These are phyloP conservation scores for Emydura subglobosa DNA, from an alignment of 2,113 vertebrate genomes.

Conservation along the genomic window DNA sequence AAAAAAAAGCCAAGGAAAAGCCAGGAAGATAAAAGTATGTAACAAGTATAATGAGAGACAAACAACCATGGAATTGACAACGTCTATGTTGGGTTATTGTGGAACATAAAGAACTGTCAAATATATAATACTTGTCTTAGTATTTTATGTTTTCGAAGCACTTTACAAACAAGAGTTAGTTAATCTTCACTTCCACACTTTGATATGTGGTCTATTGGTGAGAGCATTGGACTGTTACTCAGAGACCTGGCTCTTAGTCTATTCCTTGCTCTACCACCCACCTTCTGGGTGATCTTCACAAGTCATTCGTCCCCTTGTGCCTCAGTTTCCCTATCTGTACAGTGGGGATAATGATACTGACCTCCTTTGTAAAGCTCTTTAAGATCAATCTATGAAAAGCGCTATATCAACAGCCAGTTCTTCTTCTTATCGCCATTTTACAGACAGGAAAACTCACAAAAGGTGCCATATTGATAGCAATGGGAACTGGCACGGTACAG, in stretches of 20 bases:
- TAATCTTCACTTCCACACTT: not conserved
- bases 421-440: not conserved
- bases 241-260: not conserved
- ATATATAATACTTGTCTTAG: not conserved
- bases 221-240: not conserved
- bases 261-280: not conserved
- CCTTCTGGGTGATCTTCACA: not conserved
- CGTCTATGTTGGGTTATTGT: not conserved
- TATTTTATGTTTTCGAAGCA: constrained; percentile 30
- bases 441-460: not conserved
- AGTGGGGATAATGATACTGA: not conserved
- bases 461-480: not conserved
- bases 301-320: not conserved
- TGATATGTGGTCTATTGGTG: not conserved
- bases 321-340: not conserved
- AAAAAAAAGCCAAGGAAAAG: not conserved
- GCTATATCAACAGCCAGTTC: not conserved
- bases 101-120: constrained; percentile 11
- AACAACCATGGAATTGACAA: not conserved
- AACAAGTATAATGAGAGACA: not conserved
- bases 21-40: not conserved
- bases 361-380: not conserved
- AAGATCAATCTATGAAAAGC: not conserved
- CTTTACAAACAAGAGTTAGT: constrained; percentile 8
- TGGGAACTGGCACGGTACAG: not conserved